Percentiles rank a stretch among this genome's conserved stretches.
Conservation (phyloP, 2,888 invertebrate species). For the Uropetala carovei region DNA sequence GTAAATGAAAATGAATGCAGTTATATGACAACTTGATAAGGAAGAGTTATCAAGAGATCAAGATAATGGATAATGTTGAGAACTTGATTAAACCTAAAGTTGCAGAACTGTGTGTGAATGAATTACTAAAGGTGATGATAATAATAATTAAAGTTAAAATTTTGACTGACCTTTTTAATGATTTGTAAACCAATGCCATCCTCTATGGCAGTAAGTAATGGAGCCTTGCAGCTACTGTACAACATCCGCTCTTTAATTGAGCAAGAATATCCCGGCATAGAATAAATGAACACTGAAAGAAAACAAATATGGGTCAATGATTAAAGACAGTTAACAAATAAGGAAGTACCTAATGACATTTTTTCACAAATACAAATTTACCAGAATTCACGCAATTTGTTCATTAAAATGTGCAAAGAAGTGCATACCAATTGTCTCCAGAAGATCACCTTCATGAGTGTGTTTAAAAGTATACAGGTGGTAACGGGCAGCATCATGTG, state of each 20-base stretch:
- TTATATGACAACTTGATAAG: no score
- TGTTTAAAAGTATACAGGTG: slow-evolving; percentile 95
- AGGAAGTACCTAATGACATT: not conserved
- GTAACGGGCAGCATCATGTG: slow-evolving; percentile 91
- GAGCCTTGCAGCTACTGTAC: slow-evolving; percentile 98
- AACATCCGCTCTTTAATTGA: slow-evolving; percentile 99
- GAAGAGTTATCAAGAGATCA: no score
- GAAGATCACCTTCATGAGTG: slow-evolving; percentile 93
- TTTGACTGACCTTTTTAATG: slow-evolving; percentile 86
- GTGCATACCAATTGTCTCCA: slow-evolving; percentile 86
- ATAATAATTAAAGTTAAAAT: no score
- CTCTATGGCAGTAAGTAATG: slow-evolving; percentile 89
- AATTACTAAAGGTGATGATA: no score
- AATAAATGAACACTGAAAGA: slow-evolving; percentile 94
- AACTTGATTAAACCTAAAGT: no score
- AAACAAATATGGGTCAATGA: slow-evolving; percentile 62
- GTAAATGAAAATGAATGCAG: no score
- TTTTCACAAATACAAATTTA: not conserved
- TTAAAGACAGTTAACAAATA: not conserved
- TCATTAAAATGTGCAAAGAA: slow-evolving; percentile 34
- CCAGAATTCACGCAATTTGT: not conserved
- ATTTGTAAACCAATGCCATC: slow-evolving; percentile 85
- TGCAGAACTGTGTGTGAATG: no score
- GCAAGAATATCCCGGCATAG: slow-evolving; percentile 97
- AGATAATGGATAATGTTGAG: no score